Evolutionary conservation across 2,113 vertebrate genomes (phyloP).

Genomic region (Charadrius vociferus): DNA sequence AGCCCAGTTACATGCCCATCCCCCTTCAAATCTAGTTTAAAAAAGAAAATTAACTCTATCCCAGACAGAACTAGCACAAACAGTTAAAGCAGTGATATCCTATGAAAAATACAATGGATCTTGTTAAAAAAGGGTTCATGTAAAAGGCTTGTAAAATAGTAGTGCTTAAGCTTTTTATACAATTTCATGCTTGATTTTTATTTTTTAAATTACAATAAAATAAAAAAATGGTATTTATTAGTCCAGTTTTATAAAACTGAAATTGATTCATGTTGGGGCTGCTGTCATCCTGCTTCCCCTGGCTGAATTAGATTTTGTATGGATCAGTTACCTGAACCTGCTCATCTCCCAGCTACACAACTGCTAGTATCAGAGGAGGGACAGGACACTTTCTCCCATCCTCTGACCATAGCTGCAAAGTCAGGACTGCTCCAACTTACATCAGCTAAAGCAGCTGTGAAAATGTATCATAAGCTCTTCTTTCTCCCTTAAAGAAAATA

Average conservation of each 20-base stretch:
- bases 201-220: neutral
- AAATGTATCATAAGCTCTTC: neutral
- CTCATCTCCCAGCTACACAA: neutral
- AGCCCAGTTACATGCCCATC: no score
- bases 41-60: no score
- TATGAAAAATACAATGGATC: constrained; percentile 31
- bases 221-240: neutral
- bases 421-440: neutral
- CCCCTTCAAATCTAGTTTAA: no score
- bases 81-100: constrained; percentile 86
- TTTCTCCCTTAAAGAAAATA: neutral
- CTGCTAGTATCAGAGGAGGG: neutral
- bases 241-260: neutral
- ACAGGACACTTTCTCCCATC: neutral
- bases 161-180: neutral
- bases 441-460: neutral
- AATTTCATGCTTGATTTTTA: neutral
- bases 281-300: neutral
- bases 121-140: neutral
- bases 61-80: no score
- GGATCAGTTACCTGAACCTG: neutral
- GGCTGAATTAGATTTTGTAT: neutral
- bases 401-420: neutral
- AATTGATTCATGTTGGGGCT: neutral
- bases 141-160: neutral